Percentiles rank a stretch among this genome's conserved stretches.
These are phyloP conservation scores for Penaeus japonicus DNA, from an alignment of 1,140 invertebrate species.

Conservation along the genomic window DNA sequence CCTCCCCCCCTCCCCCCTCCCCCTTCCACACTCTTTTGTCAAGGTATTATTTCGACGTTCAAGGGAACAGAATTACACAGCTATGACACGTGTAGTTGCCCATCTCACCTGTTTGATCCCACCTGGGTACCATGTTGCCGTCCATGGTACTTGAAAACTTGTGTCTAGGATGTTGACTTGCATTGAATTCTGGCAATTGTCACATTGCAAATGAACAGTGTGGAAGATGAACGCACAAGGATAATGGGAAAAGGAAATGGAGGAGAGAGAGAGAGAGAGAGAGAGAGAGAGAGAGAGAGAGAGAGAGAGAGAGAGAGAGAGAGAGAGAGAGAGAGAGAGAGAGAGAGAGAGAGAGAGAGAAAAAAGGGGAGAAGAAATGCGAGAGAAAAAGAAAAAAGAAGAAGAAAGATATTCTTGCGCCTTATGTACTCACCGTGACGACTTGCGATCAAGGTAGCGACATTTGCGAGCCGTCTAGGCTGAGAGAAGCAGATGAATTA, in stretches of 20 bases:
- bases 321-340: neutral
- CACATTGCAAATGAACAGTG: neutral
- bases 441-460: neutral
- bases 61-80: neutral
- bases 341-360: conserved; percentile 17
- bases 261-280: neutral
- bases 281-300: conserved; percentile 2
- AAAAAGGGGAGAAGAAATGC: neutral
- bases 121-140: no score
- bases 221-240: neutral
- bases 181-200: no score
- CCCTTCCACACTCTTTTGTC: neutral
- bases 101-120: neutral
- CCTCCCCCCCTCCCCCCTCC: neutral
- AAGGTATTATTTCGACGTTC: no score
- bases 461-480: no score
- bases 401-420: neutral
- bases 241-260: neutral
- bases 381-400: neutral
- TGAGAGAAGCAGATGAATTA: no score
- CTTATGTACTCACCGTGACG: neutral
- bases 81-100: neutral
- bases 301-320: neutral
- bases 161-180: no score
- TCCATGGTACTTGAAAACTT: no score